Evolutionary conservation across 2,888 invertebrate genomes (phyloP).

Genomic region (Microctonus brassicae): DNA sequence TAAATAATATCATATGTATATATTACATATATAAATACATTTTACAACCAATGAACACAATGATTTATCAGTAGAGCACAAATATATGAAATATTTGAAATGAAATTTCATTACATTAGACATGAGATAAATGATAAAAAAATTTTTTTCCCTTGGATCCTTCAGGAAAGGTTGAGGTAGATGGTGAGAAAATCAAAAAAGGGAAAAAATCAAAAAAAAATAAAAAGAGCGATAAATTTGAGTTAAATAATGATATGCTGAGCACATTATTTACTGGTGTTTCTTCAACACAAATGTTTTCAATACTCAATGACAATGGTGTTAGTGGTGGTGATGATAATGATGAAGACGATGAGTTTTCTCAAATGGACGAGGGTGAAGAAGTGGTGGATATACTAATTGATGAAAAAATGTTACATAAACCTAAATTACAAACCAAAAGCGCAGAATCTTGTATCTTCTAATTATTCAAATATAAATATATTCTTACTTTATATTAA

Average conservation of each 20-base stretch:
- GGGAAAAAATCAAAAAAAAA: slow-evolving; percentile 59
- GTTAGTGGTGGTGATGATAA: slow-evolving; percentile 61
- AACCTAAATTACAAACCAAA: slow-evolving; percentile 53
- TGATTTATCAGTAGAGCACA: neutral
- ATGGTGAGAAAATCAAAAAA: slow-evolving; percentile 57
- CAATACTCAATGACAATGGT: slow-evolving; percentile 55
- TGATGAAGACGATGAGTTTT: slow-evolving; percentile 57
- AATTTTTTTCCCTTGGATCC: neutral
- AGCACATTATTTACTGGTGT: slow-evolving; percentile 47
- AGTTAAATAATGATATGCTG: slow-evolving; percentile 40
- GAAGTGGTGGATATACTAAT: slow-evolving; percentile 48
- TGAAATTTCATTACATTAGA: slow-evolving; percentile 10
- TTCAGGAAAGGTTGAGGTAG: slow-evolving; percentile 53
- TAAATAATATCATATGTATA: slow-evolving; percentile 47
- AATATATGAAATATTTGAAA: neutral
- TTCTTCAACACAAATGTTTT: slow-evolving; percentile 46
- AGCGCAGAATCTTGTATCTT: slow-evolving; percentile 54
- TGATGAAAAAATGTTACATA: slow-evolving; percentile 46
- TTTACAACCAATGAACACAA: neutral
- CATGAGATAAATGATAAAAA: neutral
- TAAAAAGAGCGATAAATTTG: slow-evolving; percentile 59
- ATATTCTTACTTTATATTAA: neutral
- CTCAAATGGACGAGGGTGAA: slow-evolving; percentile 48
- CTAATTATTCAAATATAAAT: neutral
- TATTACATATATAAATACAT: neutral